These are phyloP conservation scores for Microctonus hyperodae DNA, from an alignment of 2,888 invertebrate genomes.

Conservation along the genomic window DNA sequence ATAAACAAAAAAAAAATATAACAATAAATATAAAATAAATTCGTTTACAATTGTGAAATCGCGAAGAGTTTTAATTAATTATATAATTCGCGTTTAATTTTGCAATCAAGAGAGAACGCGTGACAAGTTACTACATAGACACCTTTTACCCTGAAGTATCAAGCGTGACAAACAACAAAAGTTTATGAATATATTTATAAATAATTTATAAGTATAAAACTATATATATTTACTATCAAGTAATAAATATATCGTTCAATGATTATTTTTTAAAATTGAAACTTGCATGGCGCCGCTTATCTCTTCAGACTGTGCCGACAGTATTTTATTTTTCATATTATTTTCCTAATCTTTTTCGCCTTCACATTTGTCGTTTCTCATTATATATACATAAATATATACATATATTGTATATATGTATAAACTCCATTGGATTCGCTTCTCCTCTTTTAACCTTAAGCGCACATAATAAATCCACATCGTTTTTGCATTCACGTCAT, in stretches of 20 bases:
- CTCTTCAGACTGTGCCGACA: neutral
- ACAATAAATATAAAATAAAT: neutral
- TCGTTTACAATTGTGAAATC: neutral
- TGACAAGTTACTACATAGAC: conserved; percentile 37
- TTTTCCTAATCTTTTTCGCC: neutral
- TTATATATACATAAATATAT: neutral
- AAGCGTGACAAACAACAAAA: conserved; percentile 41
- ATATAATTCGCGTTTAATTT: conserved; percentile 20
- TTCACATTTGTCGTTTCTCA: neutral
- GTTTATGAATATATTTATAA: conserved; percentile 12
- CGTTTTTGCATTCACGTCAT: neutral
- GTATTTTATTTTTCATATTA: neutral
- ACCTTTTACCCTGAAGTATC: conserved; percentile 31
- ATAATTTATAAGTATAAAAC: conserved; percentile 1
- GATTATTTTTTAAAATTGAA: neutral
- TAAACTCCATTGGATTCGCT: neutral
- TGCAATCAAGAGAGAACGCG: conserved; percentile 28
- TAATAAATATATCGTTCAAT: neutral
- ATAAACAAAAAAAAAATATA: no score
- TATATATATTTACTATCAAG: neutral
- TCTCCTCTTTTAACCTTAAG: neutral
- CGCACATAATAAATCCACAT: neutral
- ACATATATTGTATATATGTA: neutral
- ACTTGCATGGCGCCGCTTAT: neutral
- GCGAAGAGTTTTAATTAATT: neutral